phyloP scores from a whole-genome alignment of 2,113 vertebrate species.

The Phyllostomus discolor region DNA sequence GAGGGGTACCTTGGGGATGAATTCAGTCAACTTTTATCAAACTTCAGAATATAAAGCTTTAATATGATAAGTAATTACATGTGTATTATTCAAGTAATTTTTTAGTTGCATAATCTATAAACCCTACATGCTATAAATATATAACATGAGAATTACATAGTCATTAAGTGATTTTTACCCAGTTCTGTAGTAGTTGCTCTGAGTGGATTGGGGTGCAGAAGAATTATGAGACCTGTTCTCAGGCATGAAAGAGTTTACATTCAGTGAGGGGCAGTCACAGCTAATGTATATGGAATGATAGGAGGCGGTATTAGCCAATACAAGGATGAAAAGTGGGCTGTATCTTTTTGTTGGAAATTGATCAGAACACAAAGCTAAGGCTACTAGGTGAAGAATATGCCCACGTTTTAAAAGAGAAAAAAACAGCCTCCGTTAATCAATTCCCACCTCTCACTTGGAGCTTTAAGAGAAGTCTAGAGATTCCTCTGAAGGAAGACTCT shows the following conservation, averaged over 20 bases:
- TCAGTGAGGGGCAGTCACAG: not conserved
- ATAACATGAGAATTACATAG: constrained; percentile 4
- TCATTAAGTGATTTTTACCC: not conserved
- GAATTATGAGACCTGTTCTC: not conserved
- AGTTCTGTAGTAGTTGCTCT: not conserved
- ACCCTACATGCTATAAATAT: not conserved
- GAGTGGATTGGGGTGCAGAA: not conserved
- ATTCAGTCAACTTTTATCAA: not conserved
- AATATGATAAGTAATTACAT: constrained; percentile 2
- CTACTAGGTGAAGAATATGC: not conserved
- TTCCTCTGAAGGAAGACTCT: not conserved
- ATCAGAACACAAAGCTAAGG: not conserved
- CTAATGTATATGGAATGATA: not conserved
- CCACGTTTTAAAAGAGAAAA: not conserved
- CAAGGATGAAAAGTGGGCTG: not conserved
- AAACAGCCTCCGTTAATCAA: not conserved
- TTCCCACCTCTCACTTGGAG: not conserved
- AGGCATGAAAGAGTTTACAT: not conserved
- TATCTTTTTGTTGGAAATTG: not conserved
- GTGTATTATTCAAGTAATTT: constrained; percentile 27
- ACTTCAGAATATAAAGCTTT: not conserved
- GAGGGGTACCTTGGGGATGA: not conserved
- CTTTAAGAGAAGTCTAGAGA: not conserved
- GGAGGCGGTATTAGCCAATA: not conserved
- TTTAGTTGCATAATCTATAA: constrained; percentile 23